Evolutionary conservation across 2,113 vertebrate genomes (phyloP), one percentile per base, ranked within the genome.

Genomic region (Notothenia rossii): DNA sequence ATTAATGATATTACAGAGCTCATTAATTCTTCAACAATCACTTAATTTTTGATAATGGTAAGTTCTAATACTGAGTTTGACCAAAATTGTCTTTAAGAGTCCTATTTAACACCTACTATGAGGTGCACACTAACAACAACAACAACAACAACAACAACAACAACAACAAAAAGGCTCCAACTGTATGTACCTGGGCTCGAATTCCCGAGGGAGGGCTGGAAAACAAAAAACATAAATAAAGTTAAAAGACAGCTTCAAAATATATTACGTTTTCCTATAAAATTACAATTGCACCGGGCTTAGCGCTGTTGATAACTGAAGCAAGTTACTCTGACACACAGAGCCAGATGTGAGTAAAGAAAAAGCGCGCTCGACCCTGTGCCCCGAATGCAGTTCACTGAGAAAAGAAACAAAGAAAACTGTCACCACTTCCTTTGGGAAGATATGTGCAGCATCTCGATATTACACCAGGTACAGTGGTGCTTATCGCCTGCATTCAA

Each of bases 141-240:
- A 36, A 69, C 5, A 6, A 63, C 64, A 69, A 73, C 46, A 90
- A 17, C 36, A 36, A 36, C 5, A 36, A 36, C 36, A 40, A 40
- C 36, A 40, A 69, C 5, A 6, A 63, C 14, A 73, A 1, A 53
- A 64, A 54, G 20, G 14, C 3, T 54, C 3, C 20, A 66, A 58
- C 10, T 77, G 18, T 22, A 36, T 11, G 91, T 96, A 98, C 97
- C 97, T 97, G 97, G 97, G 94, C 96, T 98, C 93, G 96, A 94
- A 93, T 96, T 97, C 93, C 96, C 96, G 94, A 97, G 89, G 95
- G 97, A 97, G 95, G 97, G 96, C 97, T 97, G 83, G 1, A 89
- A 91, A 79, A 73, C 40, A 33, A 7, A 59, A 73, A 33, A 90
- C 79, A 81, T 61, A 65, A 88, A 91, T 74, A 48, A 83, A 90